Percentiles rank a stretch among this genome's conserved stretches.
phyloP scores from a whole-genome alignment of 2,113 vertebrate genomes.

The Callionymus lyra region DNA sequence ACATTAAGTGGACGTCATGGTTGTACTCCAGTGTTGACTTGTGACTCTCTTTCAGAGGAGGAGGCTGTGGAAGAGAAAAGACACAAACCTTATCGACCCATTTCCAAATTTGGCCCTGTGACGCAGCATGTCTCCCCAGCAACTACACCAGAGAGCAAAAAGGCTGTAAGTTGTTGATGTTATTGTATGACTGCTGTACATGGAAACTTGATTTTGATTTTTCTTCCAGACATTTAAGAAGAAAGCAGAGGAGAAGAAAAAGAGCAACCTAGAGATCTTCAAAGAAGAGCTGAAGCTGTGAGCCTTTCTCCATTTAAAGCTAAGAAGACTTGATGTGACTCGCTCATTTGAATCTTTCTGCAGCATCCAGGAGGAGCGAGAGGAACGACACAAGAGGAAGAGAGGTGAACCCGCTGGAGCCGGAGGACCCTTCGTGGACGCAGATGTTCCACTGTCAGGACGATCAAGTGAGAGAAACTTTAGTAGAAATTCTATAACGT shows the following conservation, averaged over 20 bases:
- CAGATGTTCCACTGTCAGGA: constrained; percentile 54
- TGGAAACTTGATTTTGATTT: background rate
- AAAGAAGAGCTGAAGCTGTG: constrained; percentile 75
- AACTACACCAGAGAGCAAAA: constrained; percentile 47
- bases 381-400: constrained; percentile 70
- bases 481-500: background rate
- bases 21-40: background rate
- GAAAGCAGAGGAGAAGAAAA: constrained; percentile 71
- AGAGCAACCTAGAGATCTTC: constrained; percentile 73
- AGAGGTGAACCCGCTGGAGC: constrained; percentile 52
- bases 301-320: constrained; percentile 15
- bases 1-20: background rate
- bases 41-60: constrained; percentile 52
- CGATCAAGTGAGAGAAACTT: constrained; percentile 59
- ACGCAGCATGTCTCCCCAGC: constrained; percentile 44
- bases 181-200: background rate
- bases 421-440: constrained; percentile 36
- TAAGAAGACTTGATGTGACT: background rate
- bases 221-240: constrained; percentile 59
- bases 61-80: constrained; percentile 63
- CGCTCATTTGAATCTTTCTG: background rate
- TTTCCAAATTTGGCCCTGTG: constrained; percentile 51
- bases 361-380: constrained; percentile 75
- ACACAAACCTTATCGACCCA: constrained; percentile 66
- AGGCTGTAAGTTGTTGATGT: constrained; percentile 61